Evolutionary conservation across 1,140 invertebrate species (phyloP).

Genomic region (Platorchestia sp.): DNA sequence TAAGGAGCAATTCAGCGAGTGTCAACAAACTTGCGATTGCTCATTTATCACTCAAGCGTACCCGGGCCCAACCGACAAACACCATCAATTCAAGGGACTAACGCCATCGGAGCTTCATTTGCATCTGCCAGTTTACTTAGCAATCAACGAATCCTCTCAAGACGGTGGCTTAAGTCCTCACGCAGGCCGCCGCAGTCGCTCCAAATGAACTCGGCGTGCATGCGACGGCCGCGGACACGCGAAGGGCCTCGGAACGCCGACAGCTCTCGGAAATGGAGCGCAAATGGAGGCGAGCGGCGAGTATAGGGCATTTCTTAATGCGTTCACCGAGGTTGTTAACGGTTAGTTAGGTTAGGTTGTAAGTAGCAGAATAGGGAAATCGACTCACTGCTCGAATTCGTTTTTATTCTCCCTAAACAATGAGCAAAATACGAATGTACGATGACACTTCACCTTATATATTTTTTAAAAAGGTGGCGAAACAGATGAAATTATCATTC

Average conservation of each 20-base stretch:
- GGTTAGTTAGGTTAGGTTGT: too few relatives aligned
- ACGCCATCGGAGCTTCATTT: conserved; percentile 51
- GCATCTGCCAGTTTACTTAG: conserved; percentile 54
- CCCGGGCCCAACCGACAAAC: conserved; percentile 46
- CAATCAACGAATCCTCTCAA: conserved; percentile 53
- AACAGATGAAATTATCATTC: too few relatives aligned
- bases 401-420: too few relatives aligned
- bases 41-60: conserved; percentile 51
- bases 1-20: conserved; percentile 53
- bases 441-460: too few relatives aligned
- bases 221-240: background rate
- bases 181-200: background rate
- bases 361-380: too few relatives aligned
- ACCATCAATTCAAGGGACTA: conserved; percentile 51
- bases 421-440: too few relatives aligned
- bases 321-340: too few relatives aligned
- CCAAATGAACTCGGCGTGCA: background rate
- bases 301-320: too few relatives aligned
- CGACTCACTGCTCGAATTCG: too few relatives aligned
- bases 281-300: background rate
- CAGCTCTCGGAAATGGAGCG: background rate
- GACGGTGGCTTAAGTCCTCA: background rate
- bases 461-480: too few relatives aligned
- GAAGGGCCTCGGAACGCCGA: background rate
- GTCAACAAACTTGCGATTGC: conserved; percentile 49